These are phyloP conservation scores for Siderastrea radians DNA, from an alignment of 92 coral and sea anemone species.

Conservation along the genomic window DNA sequence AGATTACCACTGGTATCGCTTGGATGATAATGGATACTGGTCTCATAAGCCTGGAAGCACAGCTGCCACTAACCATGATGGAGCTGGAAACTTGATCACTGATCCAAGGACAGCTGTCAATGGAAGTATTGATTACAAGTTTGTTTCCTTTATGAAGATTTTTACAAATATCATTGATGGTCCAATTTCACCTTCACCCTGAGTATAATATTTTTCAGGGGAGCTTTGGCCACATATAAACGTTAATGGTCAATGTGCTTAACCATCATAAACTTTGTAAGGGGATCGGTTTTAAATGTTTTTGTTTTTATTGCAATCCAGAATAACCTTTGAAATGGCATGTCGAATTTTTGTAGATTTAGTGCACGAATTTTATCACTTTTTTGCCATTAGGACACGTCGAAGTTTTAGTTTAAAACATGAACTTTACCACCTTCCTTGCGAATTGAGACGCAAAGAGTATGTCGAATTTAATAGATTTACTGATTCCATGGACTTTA, in stretches of 20 bases:
- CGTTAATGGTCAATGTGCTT: background rate
- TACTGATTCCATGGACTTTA: background rate
- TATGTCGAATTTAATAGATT: background rate
- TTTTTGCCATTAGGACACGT: no score
- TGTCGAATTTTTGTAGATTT: background rate
- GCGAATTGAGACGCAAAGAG: no score
- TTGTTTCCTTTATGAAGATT: constrained; percentile 13
- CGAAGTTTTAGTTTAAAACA: no score
- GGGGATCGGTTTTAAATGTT: background rate
- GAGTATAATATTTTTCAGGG: background rate
- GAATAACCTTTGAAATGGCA: background rate
- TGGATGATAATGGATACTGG: background rate
- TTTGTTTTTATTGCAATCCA: background rate
- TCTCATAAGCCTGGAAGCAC: constrained; percentile 29
- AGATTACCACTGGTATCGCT: constrained; percentile 49
- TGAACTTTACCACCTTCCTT: no score
- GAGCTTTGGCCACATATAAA: background rate
- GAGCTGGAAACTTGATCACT: constrained; percentile 3
- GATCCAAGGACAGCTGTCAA: constrained; percentile 33
- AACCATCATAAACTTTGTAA: no score
- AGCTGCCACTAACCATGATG: background rate
- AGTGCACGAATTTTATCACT: background rate
- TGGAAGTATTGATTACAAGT: background rate
- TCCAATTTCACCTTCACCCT: background rate
- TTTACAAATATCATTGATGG: constrained; percentile 6